A percentile compares a stretch with the other conserved stretches of the same genome.
Evolutionary conservation across 1,140 invertebrate species (phyloP).

Genomic region (Anastrepha ludens): DNA sequence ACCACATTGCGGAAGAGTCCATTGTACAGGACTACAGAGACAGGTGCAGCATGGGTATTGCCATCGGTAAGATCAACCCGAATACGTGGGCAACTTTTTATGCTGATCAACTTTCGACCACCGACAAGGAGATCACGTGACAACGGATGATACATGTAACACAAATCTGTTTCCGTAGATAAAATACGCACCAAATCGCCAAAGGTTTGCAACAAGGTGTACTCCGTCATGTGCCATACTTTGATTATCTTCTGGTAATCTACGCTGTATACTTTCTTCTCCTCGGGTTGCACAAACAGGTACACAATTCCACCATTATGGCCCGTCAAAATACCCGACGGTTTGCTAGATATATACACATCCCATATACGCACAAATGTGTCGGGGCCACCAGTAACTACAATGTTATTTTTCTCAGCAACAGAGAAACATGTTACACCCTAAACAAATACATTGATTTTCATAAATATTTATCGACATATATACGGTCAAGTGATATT

Average conservation of each 20-base stretch:
- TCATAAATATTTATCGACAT: background rate
- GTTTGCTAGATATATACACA: constrained; percentile 81
- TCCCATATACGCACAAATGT: constrained; percentile 85
- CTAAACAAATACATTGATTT: constrained; percentile 59
- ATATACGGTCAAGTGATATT: background rate
- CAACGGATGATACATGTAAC: constrained; percentile 79
- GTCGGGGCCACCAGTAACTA: constrained; percentile 84
- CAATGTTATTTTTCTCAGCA: constrained; percentile 76
- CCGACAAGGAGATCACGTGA: constrained; percentile 80
- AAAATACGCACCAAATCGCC: constrained; percentile 77
- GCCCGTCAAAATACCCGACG: constrained; percentile 79
- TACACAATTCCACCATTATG: constrained; percentile 82
- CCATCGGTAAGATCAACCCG: constrained; percentile 81
- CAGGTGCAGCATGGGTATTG: constrained; percentile 79
- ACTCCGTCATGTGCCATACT: constrained; percentile 80
- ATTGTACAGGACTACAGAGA: constrained; percentile 82
- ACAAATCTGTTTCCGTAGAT: constrained; percentile 77
- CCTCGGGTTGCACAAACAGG: constrained; percentile 81
- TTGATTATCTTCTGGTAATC: constrained; percentile 80
- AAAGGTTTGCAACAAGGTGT: constrained; percentile 77
- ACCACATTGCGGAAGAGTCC: constrained; percentile 81
- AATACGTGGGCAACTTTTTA: constrained; percentile 79
- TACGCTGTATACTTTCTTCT: constrained; percentile 83
- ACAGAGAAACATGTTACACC: constrained; percentile 78
- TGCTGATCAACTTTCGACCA: constrained; percentile 77